phyloP scores from a whole-genome alignment of 2,888 invertebrate species.

The Leptarthrus brevirostris region DNA sequence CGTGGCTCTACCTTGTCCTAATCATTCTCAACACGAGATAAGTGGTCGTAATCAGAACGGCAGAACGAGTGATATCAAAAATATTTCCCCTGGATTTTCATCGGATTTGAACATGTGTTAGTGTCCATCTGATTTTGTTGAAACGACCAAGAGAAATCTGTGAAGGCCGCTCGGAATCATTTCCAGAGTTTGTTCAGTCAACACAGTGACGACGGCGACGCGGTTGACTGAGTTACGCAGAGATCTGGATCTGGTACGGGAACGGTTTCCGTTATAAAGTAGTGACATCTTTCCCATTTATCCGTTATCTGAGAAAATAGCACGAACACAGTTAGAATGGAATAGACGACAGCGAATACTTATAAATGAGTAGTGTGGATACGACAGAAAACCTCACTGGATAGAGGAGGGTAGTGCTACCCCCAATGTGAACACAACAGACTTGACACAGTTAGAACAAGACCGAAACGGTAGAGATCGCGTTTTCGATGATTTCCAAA shows the following conservation, averaged over 20 bases:
- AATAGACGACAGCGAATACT: not conserved
- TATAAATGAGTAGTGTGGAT: constrained; percentile 13
- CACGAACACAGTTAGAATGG: constrained; percentile 5
- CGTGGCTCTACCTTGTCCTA: not conserved
- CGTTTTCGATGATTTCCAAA: constrained; percentile 34
- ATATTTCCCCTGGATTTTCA: constrained; percentile 38
- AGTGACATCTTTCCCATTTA: constrained; percentile 28
- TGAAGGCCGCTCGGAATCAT: constrained; percentile 41
- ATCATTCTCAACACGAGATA: not conserved
- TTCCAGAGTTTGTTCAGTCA: constrained; percentile 40
- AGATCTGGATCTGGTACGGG: constrained; percentile 4
- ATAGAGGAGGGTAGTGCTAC: not conserved
- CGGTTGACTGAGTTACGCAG: constrained; percentile 41
- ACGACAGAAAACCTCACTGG: not conserved
- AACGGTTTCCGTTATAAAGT: not conserved
- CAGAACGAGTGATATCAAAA: constrained; percentile 24
- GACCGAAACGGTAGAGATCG: constrained; percentile 35
- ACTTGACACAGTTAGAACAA: constrained; percentile 40
- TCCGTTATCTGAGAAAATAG: constrained; percentile 14
- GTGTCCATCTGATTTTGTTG: constrained; percentile 22
- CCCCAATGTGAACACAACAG: not conserved
- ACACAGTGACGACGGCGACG: constrained; percentile 40
- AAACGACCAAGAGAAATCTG: constrained; percentile 36
- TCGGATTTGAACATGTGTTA: constrained; percentile 19
- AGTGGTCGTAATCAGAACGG: constrained; percentile 29